These are phyloP conservation scores for Hipposideros armiger DNA, from an alignment of 2,113 vertebrate species.

Conservation along the genomic window DNA sequence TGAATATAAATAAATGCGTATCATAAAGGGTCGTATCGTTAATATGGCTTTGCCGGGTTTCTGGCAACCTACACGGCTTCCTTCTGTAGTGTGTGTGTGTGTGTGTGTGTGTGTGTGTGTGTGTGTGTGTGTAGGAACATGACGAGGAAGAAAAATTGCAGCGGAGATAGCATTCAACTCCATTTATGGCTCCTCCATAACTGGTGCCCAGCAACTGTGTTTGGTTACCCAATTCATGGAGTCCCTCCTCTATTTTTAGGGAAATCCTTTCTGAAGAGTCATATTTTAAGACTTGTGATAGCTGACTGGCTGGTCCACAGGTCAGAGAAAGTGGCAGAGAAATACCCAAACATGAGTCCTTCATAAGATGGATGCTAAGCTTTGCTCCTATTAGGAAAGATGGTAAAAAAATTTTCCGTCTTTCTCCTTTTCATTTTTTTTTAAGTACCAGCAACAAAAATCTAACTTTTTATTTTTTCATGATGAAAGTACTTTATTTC, in stretches of 20 bases:
- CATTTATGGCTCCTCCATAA: background rate
- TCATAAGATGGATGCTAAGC: background rate
- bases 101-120: background rate
- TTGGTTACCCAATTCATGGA: background rate
- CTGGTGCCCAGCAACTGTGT: background rate
- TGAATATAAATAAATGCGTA: conserved; percentile 74
- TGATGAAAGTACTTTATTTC: background rate
- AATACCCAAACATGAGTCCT: background rate
- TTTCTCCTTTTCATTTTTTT: background rate
- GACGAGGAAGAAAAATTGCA: background rate
- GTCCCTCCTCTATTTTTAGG: background rate
- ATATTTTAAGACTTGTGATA: background rate
- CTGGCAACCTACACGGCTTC: background rate
- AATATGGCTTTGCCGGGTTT: conserved; percentile 42
- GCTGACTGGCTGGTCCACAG: background rate
- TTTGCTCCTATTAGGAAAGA: background rate
- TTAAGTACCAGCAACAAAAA: background rate
- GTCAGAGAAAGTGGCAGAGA: background rate
- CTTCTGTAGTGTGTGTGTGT: background rate
- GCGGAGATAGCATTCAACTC: conserved; percentile 1
- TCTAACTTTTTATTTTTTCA: background rate
- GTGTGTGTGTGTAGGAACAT: background rate
- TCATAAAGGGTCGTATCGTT: conserved; percentile 56
- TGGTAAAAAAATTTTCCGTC: background rate
- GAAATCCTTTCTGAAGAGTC: background rate